A percentile compares a stretch with the other conserved stretches of the same genome.
Conservation (phyloP, 2,113 vertebrate genomes). For the Tympanuchus pallidicinctus region DNA sequence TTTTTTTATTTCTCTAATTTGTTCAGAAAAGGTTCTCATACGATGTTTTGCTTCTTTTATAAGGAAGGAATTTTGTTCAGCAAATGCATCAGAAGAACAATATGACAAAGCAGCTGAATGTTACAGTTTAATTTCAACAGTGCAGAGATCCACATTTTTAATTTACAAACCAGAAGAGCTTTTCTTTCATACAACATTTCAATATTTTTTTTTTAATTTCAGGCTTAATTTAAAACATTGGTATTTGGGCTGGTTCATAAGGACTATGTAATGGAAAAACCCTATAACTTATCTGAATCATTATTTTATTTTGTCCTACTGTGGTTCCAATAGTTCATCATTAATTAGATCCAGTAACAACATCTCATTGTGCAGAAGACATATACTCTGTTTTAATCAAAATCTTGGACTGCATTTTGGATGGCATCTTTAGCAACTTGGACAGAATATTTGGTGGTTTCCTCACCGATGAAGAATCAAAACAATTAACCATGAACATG, state of each 20-base stretch:
- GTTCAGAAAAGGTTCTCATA: not conserved
- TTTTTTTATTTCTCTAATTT: not conserved
- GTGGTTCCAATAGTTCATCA: slow-evolving; percentile 36
- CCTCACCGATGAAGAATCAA: not conserved
- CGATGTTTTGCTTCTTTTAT: not conserved
- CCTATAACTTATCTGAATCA: slow-evolving; percentile 37
- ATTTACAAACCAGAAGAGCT: not conserved
- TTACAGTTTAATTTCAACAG: not conserved
- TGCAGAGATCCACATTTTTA: not conserved
- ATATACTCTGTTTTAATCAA: slow-evolving; percentile 55
- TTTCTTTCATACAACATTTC: not conserved
- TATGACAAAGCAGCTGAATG: not conserved
- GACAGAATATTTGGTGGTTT: slow-evolving; percentile 12
- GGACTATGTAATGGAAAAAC: slow-evolving; percentile 54
- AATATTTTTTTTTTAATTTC: not conserved
- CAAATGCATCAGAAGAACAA: not conserved
- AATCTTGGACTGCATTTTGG: slow-evolving; percentile 30
- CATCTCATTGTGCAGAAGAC: slow-evolving; percentile 48
- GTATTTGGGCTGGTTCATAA: not conserved
- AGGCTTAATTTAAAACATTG: not conserved
- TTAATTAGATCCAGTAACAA: slow-evolving; percentile 63
- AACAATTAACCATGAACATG: slow-evolving; percentile 4
- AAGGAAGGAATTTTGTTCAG: not conserved
- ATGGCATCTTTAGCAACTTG: slow-evolving; percentile 46
- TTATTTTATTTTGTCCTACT: slow-evolving; percentile 39